Conservation (phyloP, 2,888 invertebrate genomes). For the Sinohyriopsis cumingii region DNA sequence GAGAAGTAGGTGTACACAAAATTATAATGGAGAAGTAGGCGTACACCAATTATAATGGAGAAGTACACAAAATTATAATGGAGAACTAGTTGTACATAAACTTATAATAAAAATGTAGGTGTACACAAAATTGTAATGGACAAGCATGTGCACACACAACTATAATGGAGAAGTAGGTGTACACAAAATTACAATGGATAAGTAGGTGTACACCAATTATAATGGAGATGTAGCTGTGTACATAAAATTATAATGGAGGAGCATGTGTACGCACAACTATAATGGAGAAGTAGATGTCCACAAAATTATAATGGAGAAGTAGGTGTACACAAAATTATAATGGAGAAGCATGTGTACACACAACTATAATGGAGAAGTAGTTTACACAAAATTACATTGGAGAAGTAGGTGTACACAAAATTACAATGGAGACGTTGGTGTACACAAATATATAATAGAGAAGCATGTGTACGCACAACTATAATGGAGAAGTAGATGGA, state of each 20-base stretch:
- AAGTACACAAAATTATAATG: constrained; percentile 36
- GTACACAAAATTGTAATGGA: constrained; percentile 18
- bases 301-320: constrained; percentile 42
- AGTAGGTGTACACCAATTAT: constrained; percentile 1
- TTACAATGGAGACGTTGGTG: constrained; percentile 27
- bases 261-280: no score
- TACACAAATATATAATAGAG: constrained; percentile 18
- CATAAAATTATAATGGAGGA: no score
- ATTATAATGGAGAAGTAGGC: constrained; percentile 39
- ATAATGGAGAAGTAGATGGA: constrained; percentile 23
- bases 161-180: constrained; percentile 24
- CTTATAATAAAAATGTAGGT: constrained; percentile 27
- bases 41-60: constrained; percentile 32
- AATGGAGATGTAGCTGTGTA: no score
- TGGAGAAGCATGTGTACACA: constrained; percentile 37
- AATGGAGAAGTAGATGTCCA: no score
- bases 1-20: constrained; percentile 39
- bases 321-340: constrained; percentile 30
- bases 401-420: constrained; percentile 34
- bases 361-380: constrained; percentile 39
- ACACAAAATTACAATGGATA: constrained; percentile 22
- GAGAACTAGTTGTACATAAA: constrained; percentile 33
- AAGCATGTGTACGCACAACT: constrained; percentile 9
- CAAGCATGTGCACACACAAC: constrained; percentile 10
- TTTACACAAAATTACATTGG: constrained; percentile 28